Evolutionary conservation across 1,140 invertebrate species (phyloP), one percentile per base, ranked within the genome.

Genomic region (Globodera ellingtonae): DNA sequence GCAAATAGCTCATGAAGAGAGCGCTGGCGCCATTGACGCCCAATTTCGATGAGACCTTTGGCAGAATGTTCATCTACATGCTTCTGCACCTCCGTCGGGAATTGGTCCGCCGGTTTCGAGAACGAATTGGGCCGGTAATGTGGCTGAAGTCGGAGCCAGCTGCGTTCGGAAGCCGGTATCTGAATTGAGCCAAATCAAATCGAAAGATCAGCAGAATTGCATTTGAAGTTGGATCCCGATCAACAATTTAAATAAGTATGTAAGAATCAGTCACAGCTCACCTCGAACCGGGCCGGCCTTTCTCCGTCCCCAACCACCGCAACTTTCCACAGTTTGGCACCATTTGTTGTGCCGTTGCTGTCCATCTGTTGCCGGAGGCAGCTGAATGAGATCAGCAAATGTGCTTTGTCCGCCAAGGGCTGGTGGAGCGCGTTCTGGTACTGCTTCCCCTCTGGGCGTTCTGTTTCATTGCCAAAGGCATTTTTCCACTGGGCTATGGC

Each of bases 11-110:
- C 82, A 18, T 67, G 50, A 52, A 83, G 66, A n/a, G 67, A 75
- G 15, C 69, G 73, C 56, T 83, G 81, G 44, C 82, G 66, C 81
- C 81, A 83, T 56, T 83, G 75, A 47, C 70, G 65, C 13, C 81
- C 75, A 18, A 83, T 21, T 47, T 83, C 82, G 10, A 78, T 46
- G 66, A 83, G 67, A 62, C 65, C 67, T 18, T 83, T 62, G 21
- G 81, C n/a, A n/a, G 81, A 76, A 44, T 48, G 70, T 35, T 83
- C 75, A 18, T 82, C 72, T 2, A 79, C 82, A 75, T 71, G 46
- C 59, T 75, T 83, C 66, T 83, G 81, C 24, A 82, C 21, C 13
- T 81, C 79, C n/a, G 75, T 8, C 35, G 81, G 75, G n/a, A 83
- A 83, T 18, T 83, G 72, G 24, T 50, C 66, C 8, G 44, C 59